These are phyloP conservation scores for Tolypeutes matacus DNA, from an alignment of 2,797 vertebrate genomes.

Conservation along the genomic window DNA sequence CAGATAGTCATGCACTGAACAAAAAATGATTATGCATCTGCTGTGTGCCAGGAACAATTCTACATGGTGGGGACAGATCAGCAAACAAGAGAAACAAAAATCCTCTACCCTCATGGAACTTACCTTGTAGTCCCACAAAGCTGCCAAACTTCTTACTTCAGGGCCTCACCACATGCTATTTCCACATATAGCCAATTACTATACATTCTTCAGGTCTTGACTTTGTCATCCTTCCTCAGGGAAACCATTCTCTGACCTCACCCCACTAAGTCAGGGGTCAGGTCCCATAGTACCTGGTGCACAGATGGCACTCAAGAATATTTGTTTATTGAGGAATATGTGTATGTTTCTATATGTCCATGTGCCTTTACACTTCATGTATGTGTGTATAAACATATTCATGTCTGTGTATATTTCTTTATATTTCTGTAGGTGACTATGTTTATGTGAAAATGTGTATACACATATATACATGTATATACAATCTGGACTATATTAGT, in stretches of 20 bases:
- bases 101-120: background rate
- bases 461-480: background rate
- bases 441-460: background rate
- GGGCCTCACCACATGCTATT: background rate
- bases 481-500: background rate
- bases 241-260: slow-evolving; percentile 32
- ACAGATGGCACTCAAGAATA: slow-evolving; percentile 14
- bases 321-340: slow-evolving; percentile 21
- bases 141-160: slow-evolving; percentile 1
- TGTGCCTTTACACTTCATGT: background rate
- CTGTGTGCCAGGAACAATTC: slow-evolving; percentile 2
- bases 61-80: background rate
- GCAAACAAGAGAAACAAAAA: slow-evolving; percentile 27
- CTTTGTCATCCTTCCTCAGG: slow-evolving; percentile 17
- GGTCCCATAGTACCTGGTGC: background rate
- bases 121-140: slow-evolving; percentile 23
- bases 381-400: slow-evolving; percentile 41
- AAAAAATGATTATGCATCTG: background rate
- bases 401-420: background rate
- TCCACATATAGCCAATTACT: slow-evolving; percentile 8
- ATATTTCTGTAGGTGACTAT: slow-evolving; percentile 30
- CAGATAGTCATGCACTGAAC: background rate
- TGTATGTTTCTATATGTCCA: background rate
- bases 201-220: slow-evolving; percentile 3
- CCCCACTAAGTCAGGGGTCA: background rate